Evolutionary conservation across 2,888 invertebrate genomes (phyloP).

Genomic region (Acanthacorydalis orientalis): DNA sequence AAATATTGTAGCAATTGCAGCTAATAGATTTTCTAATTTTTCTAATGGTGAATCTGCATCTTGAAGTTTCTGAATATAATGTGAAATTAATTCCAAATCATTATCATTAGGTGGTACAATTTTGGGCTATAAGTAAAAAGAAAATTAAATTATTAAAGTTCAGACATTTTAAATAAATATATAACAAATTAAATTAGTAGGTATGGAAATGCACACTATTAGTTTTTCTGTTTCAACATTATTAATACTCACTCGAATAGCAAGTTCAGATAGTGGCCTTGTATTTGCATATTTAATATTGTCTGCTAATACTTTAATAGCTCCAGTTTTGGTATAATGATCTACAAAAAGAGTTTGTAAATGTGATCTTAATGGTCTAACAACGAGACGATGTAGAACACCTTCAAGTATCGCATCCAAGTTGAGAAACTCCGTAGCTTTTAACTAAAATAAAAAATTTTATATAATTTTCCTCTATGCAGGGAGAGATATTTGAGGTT

Average conservation of each 20-base stretch:
- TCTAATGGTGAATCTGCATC: slow-evolving; percentile 84
- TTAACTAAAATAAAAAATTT: slow-evolving; percentile 34
- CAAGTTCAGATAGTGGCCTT: slow-evolving; percentile 48
- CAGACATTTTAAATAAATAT: neutral
- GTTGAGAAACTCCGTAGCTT: slow-evolving; percentile 83
- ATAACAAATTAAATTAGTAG: no score
- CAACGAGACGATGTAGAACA: slow-evolving; percentile 83
- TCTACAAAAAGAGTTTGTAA: slow-evolving; percentile 75
- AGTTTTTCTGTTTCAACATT: neutral
- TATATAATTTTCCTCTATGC: neutral
- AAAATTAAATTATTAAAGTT: neutral
- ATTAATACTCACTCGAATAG: slow-evolving; percentile 38
- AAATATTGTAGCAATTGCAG: slow-evolving; percentile 75
- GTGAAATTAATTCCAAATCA: slow-evolving; percentile 60
- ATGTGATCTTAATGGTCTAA: slow-evolving; percentile 68
- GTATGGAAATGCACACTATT: neutral
- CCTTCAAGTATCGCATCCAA: slow-evolving; percentile 89
- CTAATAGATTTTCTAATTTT: slow-evolving; percentile 81
- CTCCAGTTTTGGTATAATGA: slow-evolving; percentile 62
- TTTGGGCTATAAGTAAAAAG: slow-evolving; percentile 33
- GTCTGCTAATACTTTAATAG: slow-evolving; percentile 54
- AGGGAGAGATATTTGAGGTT: neutral
- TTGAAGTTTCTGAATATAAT: slow-evolving; percentile 67
- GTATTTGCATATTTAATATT: slow-evolving; percentile 53
- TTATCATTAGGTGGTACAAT: slow-evolving; percentile 60